Conservation (phyloP, 2,797 vertebrate genomes). For the Sebastes diaconus region DNA sequence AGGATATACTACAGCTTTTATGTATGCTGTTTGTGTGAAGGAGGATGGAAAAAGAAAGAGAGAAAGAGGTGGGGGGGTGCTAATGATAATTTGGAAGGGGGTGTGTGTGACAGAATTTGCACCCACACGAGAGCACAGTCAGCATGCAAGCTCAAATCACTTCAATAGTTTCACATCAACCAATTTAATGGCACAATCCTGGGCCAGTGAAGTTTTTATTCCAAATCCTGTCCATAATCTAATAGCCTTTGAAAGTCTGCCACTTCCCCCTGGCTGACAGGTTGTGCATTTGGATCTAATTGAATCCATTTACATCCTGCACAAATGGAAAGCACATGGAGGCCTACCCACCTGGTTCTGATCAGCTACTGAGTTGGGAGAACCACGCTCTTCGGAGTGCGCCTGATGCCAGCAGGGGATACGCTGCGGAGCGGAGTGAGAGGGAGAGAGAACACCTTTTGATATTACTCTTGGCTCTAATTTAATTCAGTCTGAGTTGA, state of each 20-base stretch:
- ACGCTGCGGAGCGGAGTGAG: conserved; percentile 32
- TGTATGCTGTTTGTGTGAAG: conserved; percentile 44
- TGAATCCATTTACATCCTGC: conserved; percentile 84
- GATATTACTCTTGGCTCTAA: conserved; percentile 61
- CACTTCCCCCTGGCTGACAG: conserved; percentile 81
- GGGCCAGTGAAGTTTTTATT: conserved; percentile 75
- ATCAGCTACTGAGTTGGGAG: conserved; percentile 84
- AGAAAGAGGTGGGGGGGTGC: background rate
- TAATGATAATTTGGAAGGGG: conserved; percentile 56
- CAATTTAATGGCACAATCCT: conserved; percentile 73
- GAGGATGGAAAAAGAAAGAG: conserved; percentile 7
- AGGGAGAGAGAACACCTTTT: conserved; percentile 56
- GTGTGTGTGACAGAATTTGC: conserved; percentile 48
- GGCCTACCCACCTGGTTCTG: conserved; percentile 82
- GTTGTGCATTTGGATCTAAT: conserved; percentile 85
- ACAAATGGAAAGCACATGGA: conserved; percentile 84
- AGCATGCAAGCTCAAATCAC: conserved; percentile 70
- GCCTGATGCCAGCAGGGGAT: conserved; percentile 71
- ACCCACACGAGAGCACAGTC: conserved; percentile 55
- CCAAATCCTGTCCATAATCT: conserved; percentile 79
- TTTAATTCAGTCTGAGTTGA: conserved; percentile 59
- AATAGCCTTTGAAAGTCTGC: conserved; percentile 82
- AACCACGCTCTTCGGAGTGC: conserved; percentile 56
- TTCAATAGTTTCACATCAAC: conserved; percentile 72
- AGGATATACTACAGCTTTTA: conserved; percentile 43